These are phyloP conservation scores for Plagodis dolabraria DNA, from an alignment of 2,888 invertebrate genomes.

Conservation along the genomic window DNA sequence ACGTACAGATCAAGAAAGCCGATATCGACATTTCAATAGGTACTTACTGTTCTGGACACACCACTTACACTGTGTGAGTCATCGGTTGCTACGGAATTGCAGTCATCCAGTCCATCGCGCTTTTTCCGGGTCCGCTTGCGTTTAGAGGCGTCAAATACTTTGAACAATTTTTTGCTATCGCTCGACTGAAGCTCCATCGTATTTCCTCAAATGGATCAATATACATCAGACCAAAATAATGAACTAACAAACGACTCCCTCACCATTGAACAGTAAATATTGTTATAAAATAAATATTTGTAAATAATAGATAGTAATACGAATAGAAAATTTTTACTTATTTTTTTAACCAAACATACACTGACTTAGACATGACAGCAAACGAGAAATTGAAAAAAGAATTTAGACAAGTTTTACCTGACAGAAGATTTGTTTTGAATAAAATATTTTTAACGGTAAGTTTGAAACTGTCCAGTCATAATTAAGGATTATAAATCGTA, in stretches of 20 bases:
- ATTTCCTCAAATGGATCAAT: conserved; percentile 55
- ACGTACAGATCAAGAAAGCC: no score
- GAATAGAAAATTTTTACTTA: conserved; percentile 54
- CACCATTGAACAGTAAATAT: conserved; percentile 45
- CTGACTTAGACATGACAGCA: conserved; percentile 52
- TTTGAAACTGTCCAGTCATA: no score
- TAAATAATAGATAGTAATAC: conserved; percentile 38
- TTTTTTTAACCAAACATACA: conserved; percentile 61
- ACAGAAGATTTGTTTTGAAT: conserved; percentile 36
- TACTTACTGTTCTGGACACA: conserved; percentile 12
- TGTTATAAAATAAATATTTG: conserved; percentile 36
- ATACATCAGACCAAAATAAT: conserved; percentile 55
- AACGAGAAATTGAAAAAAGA: conserved; percentile 65
- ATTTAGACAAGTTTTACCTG: conserved; percentile 42
- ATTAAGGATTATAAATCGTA: no score
- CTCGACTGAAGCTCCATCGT: conserved; percentile 73
- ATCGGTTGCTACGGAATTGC: conserved; percentile 63
- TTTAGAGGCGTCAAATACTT: conserved; percentile 74
- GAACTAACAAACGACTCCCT: conserved; percentile 48
- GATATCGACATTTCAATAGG: neutral
- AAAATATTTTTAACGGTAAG: no score
- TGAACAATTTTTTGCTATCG: conserved; percentile 75
- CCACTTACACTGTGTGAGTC: conserved; percentile 72
- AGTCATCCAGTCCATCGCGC: conserved; percentile 60
- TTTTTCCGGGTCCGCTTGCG: conserved; percentile 63